A percentile compares a stretch with the other conserved stretches of the same genome.
phyloP scores from a whole-genome alignment of 2,113 vertebrate species.

The Ageneiosus marmoratus region DNA sequence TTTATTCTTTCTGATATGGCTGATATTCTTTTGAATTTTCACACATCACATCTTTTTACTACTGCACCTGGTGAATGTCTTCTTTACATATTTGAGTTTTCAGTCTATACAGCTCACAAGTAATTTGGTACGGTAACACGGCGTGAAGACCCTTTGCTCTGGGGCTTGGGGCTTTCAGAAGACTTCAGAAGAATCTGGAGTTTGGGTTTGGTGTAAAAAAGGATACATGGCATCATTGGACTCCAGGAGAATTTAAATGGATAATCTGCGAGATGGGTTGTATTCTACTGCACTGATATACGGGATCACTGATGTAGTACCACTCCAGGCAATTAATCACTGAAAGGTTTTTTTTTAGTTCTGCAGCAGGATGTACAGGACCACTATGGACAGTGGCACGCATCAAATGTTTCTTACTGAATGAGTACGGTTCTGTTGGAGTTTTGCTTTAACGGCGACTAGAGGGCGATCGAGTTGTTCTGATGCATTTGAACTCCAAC shows the following conservation, averaged over 20 bases:
- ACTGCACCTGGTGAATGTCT: neutral
- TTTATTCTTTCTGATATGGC: neutral
- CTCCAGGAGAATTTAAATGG: too few species aligned
- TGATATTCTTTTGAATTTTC: neutral
- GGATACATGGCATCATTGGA: neutral
- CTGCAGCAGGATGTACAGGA: neutral
- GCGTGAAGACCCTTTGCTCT: neutral
- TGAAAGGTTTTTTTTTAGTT: neutral
- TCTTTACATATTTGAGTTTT: neutral
- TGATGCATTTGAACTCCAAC: neutral
- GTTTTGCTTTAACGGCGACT: neutral
- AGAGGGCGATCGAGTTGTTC: slow-evolving; percentile 44
- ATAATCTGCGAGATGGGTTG: neutral
- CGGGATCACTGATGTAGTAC: neutral
- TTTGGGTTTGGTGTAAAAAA: neutral
- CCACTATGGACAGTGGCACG: neutral
- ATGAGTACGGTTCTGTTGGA: too few species aligned
- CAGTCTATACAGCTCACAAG: neutral
- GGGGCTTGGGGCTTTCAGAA: neutral
- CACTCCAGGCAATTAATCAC: neutral
- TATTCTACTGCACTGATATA: too few species aligned
- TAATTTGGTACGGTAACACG: neutral
- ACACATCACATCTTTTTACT: neutral
- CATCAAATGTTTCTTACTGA: too few species aligned
- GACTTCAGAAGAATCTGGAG: neutral